Evolutionary conservation across 1,140 invertebrate genomes (phyloP), one percentile per base, ranked within the genome.

Genomic region (Drosophila triauraria): DNA sequence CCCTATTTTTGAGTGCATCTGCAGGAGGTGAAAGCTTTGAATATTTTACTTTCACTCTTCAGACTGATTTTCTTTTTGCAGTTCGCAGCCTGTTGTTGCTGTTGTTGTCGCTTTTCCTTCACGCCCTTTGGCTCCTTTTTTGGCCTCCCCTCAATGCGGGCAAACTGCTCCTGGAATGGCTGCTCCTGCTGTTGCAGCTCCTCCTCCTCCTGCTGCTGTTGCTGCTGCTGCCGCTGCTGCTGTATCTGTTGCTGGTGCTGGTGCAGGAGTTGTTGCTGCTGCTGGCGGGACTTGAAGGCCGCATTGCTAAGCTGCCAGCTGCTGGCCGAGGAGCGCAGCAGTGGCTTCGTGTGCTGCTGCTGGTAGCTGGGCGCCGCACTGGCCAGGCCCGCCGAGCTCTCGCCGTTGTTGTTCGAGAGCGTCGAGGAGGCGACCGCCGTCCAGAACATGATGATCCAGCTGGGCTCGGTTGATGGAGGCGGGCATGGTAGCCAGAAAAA

Each of bases 11-110:
- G 54, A 12, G 38, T 62, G 75, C 80, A 82, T 50, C 82, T 82
- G 80, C 80, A 82, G 25, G 60, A 64, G 27, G 68, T 64, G 23
- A 82, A 65, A 42, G 80, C 80, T 75, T 82, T 82, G 8, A 83
- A 78, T 30, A 82, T 69, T 78, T 75, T 82, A 58, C 35, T 75
- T 53, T 78, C 75, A 78, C 80, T 82, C 72, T 75, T 82, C 17
- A 54, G 57, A 30, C 58, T 60, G n/a, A 68, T 54, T 82, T 82
- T 82, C 72, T 82, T 82, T 47, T 77, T 74, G n/a, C 46, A 74
- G 44, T 17, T 50, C 17, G 58, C 60, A 27, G 50, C 40, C 50
- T 57, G 40, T 7, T 38, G 51, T 12, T 58, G 50, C 30, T 57
- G 13, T 23, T 17, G 32, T 35, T 35, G 32, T 35, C 32, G 32